phyloP scores from a whole-genome alignment of 2,888 invertebrate species.

The Pycnomerus fuliginosus region DNA sequence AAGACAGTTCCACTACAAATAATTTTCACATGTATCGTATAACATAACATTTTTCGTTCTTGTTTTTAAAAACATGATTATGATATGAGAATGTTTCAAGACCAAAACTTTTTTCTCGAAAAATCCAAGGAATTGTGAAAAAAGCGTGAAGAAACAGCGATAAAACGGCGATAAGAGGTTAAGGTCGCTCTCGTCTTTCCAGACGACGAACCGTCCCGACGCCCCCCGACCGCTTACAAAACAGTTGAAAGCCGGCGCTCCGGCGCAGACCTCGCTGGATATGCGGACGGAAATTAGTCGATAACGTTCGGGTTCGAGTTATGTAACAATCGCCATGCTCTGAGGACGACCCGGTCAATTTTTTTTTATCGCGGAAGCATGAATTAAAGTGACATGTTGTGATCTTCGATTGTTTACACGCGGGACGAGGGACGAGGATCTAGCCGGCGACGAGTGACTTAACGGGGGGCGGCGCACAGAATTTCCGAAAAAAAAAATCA shows the following conservation, averaged over 20 bases:
- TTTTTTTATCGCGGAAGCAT: neutral
- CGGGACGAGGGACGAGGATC: constrained; percentile 3
- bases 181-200: too few relatives aligned
- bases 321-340: constrained; percentile 27
- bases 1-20: too few relatives aligned
- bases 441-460: neutral
- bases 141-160: too few relatives aligned
- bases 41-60: too few relatives aligned
- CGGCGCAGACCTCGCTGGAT: constrained; percentile 16
- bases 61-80: too few relatives aligned
- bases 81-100: too few relatives aligned
- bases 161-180: too few relatives aligned
- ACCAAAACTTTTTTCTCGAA: too few relatives aligned
- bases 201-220: constrained; percentile 5
- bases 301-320: constrained; percentile 35
- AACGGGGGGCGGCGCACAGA: neutral
- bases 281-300: constrained; percentile 32
- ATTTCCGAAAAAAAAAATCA: constrained; percentile 12
- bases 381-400: constrained; percentile 11
- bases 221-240: constrained; percentile 12
- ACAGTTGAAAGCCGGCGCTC: constrained; percentile 9
- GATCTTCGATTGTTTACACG: constrained; percentile 9
- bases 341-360: constrained; percentile 8
- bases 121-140: too few relatives aligned
- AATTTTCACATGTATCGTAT: too few relatives aligned